Percentiles rank a stretch among this genome's conserved stretches.
Conservation (phyloP, 2,113 vertebrate genomes). For the Rallus limicola region DNA sequence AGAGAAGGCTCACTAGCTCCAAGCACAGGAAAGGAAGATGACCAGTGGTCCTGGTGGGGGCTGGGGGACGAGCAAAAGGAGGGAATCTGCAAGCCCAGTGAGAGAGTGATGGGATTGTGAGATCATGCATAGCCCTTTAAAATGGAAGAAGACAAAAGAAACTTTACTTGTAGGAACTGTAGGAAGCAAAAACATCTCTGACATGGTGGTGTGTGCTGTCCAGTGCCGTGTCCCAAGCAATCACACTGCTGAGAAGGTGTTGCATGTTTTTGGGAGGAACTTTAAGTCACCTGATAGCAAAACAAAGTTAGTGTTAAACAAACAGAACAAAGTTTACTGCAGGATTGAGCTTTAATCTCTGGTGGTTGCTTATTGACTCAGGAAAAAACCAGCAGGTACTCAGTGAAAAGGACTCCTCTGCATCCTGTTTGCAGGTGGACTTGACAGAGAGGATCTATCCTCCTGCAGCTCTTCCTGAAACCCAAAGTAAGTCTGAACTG, state of each 20-base stretch:
- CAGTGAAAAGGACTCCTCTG: neutral
- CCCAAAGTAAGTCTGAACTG: conserved; percentile 24
- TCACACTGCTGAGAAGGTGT: rapidly evolving
- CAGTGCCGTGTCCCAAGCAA: neutral
- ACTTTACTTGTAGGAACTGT: neutral
- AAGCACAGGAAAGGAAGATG: neutral
- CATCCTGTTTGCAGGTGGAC: neutral
- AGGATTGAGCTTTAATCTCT: conserved; percentile 59
- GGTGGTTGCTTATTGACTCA: conserved; percentile 28
- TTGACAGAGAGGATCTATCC: neutral
- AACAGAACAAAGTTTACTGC: conserved; percentile 63
- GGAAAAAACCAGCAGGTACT: neutral
- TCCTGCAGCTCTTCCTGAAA: neutral
- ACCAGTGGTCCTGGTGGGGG: rapidly evolving
- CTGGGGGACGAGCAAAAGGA: neutral
- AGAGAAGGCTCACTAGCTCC: neutral
- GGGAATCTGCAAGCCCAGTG: neutral
- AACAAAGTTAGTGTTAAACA: neutral
- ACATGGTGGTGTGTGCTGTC: rapidly evolving
- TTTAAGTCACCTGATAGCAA: neutral
- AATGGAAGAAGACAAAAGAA: neutral
- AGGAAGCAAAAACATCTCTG: neutral
- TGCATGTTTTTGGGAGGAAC: neutral
- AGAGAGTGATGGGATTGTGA: rapidly evolving
- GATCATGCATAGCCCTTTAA: neutral